Evolutionary conservation across 2,113 vertebrate species (phyloP).

Genomic region (Jaculus jaculus): DNA sequence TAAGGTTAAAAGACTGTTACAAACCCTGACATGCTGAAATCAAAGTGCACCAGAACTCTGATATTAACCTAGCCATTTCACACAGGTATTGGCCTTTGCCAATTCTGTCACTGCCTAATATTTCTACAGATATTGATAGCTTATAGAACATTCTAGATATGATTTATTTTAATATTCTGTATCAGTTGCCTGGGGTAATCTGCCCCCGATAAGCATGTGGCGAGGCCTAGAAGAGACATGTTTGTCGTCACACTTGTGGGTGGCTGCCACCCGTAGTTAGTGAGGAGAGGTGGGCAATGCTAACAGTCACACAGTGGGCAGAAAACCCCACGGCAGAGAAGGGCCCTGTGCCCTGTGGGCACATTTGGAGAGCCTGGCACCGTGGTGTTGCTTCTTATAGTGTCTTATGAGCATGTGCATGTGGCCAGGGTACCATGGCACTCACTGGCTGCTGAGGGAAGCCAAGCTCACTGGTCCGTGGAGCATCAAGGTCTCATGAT

Average conservation of each 20-base stretch:
- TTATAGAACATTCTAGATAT: background rate
- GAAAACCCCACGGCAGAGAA: background rate
- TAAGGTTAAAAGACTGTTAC: conserved; percentile 5
- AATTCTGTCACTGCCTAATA: background rate
- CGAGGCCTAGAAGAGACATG: background rate
- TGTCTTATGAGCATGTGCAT: too few relatives aligned
- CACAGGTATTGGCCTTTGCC: background rate
- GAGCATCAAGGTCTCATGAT: background rate
- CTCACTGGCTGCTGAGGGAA: background rate
- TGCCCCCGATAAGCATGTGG: background rate
- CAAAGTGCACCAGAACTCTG: conserved; percentile 27
- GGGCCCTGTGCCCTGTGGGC: background rate
- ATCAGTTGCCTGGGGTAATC: background rate
- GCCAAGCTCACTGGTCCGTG: too few relatives aligned
- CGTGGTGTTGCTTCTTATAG: background rate
- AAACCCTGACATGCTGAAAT: conserved; percentile 31
- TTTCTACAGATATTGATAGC: conserved; percentile 12
- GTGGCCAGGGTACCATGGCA: background rate
- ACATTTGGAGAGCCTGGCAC: background rate
- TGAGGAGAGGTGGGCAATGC: background rate
- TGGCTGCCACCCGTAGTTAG: background rate
- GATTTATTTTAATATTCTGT: background rate
- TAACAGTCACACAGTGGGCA: background rate
- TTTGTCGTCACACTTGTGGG: background rate
- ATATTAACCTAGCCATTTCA: background rate